Conservation (phyloP, 2,888 invertebrate species). For the Taenaris catops region DNA sequence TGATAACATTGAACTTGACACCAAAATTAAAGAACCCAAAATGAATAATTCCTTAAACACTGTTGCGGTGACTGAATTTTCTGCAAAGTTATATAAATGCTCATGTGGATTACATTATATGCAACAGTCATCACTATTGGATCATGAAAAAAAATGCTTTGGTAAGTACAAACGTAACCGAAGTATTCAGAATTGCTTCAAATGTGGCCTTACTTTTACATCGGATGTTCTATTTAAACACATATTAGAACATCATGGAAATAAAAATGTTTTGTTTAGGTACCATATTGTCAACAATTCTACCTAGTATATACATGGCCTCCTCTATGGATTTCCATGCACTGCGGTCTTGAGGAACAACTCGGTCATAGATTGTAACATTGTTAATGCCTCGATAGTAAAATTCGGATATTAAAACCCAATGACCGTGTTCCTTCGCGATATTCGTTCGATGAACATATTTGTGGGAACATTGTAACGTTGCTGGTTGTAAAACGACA, state of each 20-base stretch:
- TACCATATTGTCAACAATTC: constrained; percentile 34
- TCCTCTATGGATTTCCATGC: no score
- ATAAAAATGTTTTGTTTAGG: constrained; percentile 36
- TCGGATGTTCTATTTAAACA: constrained; percentile 50
- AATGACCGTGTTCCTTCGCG: no score
- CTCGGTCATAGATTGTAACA: no score
- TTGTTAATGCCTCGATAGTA: no score
- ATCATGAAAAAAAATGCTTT: constrained; percentile 33
- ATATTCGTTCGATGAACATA: no score
- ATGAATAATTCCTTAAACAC: constrained; percentile 1
- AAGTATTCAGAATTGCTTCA: constrained; percentile 46
- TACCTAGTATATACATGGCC: no score
- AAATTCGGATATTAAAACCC: no score
- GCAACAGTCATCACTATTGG: constrained; percentile 32
- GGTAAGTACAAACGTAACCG: constrained; percentile 18
- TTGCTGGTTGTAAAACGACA: no score
- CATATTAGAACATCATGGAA: constrained; percentile 48
- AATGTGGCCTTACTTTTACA: constrained; percentile 49
- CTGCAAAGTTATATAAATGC: constrained; percentile 45
- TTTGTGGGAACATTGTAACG: no score
- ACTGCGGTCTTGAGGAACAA: no score
- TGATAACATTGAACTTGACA: no score
- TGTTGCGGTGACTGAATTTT: background rate
- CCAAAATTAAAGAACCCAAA: background rate
- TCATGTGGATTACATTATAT: constrained; percentile 51